Base-by-base conservation (phyloP, 2,888 invertebrate genomes). In the Platycnemis pennipes region DNA sequence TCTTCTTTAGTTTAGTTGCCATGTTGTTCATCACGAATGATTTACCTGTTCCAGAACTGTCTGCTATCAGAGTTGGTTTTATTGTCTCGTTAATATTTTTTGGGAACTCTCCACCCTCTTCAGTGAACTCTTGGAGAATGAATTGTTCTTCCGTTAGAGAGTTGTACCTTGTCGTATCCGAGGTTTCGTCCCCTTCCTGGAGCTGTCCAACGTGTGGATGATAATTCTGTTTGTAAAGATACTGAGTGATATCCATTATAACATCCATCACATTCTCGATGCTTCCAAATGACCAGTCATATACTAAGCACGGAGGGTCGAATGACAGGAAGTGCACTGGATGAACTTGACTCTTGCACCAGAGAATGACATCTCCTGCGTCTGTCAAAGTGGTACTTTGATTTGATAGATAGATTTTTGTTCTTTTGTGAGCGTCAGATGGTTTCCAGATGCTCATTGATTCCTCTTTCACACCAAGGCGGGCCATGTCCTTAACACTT, bases 11-110 rank as follows among this genome's bases (percentile, higher is more conserved):
- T 26, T 22, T 26, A 63, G 63, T 63, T 22, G 63, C 26, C 26
- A 63, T 63, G 63, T 63, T 63, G 63, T 63, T 63, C 63, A 63
- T 63, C 26, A 63, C 63, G 26, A 63, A 63, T n/a, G 63, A 63
- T 63, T 63, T 63, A 63, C 63, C 63, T 26, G 26, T 22, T 19
- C 63, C 63, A 22, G 63, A 63, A 1, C 5, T 63, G n/a, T 63
- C 63, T 63, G 63, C 63, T 63, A 63, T 63, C 2, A 63, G 63
- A 26, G 63, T 63, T 63, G 63, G 63, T 63, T 63, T 63, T n/a
- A 63, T 22, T 63, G 22, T 63, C 1, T 26, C 5, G 26, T 22
- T 26, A 26, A 22, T 26, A 63, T 7, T 63, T 63, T 63, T 63
- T 7, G 22, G 63, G 63, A 26, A 26, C 26, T 63, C 63, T 0